A percentile compares a stretch with the other conserved stretches of the same genome.
These are phyloP conservation scores for Polyploca ridens DNA, from an alignment of 2,888 invertebrate genomes.

Conservation along the genomic window DNA sequence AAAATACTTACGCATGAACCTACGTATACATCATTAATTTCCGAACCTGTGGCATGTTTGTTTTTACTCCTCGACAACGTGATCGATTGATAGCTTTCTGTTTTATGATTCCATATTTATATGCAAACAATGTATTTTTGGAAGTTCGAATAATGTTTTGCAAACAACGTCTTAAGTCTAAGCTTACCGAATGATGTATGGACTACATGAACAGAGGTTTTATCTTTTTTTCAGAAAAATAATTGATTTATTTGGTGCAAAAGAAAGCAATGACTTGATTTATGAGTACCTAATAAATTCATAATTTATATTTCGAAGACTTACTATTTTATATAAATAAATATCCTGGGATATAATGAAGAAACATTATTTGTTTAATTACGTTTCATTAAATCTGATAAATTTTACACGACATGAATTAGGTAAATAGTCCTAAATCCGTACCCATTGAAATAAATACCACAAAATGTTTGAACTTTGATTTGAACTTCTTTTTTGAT, in stretches of 20 bases:
- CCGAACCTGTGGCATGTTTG: constrained; percentile 34
- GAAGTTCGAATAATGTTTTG: not conserved
- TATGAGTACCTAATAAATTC: no score
- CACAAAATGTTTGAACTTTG: not conserved
- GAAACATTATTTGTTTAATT: no score
- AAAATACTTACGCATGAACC: constrained; percentile 25
- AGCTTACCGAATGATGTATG: not conserved
- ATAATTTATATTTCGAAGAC: no score
- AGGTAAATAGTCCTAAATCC: not conserved
- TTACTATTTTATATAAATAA: no score
- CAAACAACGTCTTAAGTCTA: not conserved
- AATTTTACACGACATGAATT: no score
- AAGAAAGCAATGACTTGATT: no score
- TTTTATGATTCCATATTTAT: constrained; percentile 29
- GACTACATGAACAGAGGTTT: no score
- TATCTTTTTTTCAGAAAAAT: no score
- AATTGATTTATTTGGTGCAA: no score
- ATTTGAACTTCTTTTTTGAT: not conserved
- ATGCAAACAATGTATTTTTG: not conserved
- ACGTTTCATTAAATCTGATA: no score
- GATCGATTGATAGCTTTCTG: constrained; percentile 39
- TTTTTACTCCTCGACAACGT: constrained; percentile 40
- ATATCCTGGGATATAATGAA: no score
- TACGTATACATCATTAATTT: constrained; percentile 30
- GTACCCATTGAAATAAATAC: not conserved